Evolutionary conservation across 2,888 invertebrate genomes (phyloP).

Genomic region (Polyommatus icarus): DNA sequence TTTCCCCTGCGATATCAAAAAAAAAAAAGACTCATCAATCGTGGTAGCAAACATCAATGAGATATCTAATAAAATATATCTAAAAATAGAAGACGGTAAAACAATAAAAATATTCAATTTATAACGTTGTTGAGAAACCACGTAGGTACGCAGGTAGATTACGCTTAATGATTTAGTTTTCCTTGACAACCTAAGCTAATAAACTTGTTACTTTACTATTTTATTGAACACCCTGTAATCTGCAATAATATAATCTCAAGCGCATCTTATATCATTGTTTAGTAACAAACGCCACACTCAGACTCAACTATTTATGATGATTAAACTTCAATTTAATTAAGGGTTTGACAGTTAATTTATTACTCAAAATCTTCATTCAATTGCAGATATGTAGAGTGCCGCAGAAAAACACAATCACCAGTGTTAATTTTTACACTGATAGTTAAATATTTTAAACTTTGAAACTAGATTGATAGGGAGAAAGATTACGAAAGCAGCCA

Average conservation of each 20-base stretch:
- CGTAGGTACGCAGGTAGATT: background rate
- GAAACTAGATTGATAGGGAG: background rate
- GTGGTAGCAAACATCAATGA: background rate
- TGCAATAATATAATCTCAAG: background rate
- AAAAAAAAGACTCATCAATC: background rate
- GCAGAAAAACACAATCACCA: too few species aligned
- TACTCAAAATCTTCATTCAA: too few species aligned
- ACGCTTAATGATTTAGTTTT: constrained; percentile 19
- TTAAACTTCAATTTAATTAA: too few species aligned
- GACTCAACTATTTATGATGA: background rate
- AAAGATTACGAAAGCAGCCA: background rate
- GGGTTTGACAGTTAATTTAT: too few species aligned
- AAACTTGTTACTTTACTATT: constrained; percentile 10
- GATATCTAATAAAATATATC: background rate
- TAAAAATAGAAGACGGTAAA: background rate
- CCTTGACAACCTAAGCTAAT: constrained; percentile 19
- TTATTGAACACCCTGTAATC: constrained; percentile 18
- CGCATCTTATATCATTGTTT: background rate
- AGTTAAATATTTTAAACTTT: too few species aligned
- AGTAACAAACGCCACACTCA: background rate
- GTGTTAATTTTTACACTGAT: too few species aligned
- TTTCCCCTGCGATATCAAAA: too few species aligned
- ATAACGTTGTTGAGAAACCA: background rate
- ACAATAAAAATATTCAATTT: background rate
- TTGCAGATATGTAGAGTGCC: too few species aligned